Evolutionary conservation across 2,797 vertebrate species (phyloP).

Genomic region (Sciaenops ocellatus): DNA sequence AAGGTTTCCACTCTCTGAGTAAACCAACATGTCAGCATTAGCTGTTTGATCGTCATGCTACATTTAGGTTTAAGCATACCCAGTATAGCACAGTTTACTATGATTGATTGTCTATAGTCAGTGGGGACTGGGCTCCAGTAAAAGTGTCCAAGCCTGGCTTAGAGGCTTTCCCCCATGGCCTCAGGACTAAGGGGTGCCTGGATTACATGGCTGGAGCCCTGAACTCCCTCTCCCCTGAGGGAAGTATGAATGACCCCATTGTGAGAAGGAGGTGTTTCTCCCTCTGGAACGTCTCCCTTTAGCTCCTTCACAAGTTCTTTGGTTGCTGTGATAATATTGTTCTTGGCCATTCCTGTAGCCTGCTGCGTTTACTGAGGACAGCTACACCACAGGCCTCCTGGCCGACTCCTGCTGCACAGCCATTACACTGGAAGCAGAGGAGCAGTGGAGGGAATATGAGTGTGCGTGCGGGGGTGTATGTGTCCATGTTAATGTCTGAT

Average conservation of each 20-base stretch:
- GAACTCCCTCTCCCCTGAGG: conserved; percentile 56
- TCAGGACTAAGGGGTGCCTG: conserved; percentile 56
- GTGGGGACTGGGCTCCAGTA: conserved; percentile 46
- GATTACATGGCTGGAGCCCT: conserved; percentile 64
- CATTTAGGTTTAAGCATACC: conserved; percentile 56
- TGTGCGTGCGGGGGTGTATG: conserved; percentile 43
- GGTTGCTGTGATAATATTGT: conserved; percentile 85
- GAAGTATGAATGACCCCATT: conserved; percentile 81
- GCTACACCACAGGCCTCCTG: conserved; percentile 76
- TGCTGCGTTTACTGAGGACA: conserved; percentile 77
- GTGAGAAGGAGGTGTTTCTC: conserved; percentile 82
- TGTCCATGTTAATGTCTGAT: conserved; percentile 43
- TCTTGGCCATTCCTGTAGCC: conserved; percentile 79
- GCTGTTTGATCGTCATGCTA: conserved; percentile 61
- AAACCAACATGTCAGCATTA: conserved; percentile 56
- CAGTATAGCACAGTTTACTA: conserved; percentile 41
- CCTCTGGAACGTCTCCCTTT: conserved; percentile 79
- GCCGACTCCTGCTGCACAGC: conserved; percentile 63
- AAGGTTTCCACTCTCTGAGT: conserved; percentile 31
- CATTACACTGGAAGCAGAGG: conserved; percentile 62
- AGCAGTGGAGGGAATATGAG: conserved; percentile 54
- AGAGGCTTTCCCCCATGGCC: conserved; percentile 59
- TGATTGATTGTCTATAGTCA: conserved; percentile 69
- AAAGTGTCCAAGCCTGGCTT: conserved; percentile 62
- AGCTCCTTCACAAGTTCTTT: conserved; percentile 83